These are phyloP conservation scores for Drosophila kuntzei DNA, from an alignment of 2,888 invertebrate genomes.

Conservation along the genomic window DNA sequence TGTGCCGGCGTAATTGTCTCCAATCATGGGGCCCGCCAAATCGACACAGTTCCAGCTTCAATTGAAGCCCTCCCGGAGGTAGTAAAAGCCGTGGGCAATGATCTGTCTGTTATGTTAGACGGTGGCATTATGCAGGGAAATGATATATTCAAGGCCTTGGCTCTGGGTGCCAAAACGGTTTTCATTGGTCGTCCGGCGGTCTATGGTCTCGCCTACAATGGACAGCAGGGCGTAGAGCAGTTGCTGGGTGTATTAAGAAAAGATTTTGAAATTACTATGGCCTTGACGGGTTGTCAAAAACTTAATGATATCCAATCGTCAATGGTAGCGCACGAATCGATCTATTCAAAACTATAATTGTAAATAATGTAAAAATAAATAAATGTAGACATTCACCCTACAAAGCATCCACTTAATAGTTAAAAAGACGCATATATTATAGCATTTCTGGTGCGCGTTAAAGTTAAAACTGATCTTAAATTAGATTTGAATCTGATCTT, in stretches of 20 bases:
- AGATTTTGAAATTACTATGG: slow-evolving; percentile 92
- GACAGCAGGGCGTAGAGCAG: slow-evolving; percentile 91
- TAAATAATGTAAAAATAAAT: background rate
- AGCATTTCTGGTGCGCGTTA: too few relatives aligned
- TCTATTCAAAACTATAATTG: slow-evolving; percentile 82
- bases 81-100: slow-evolving; percentile 89
- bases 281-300: slow-evolving; percentile 90
- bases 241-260: slow-evolving; percentile 90
- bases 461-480: too few relatives aligned
- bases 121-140: slow-evolving; percentile 94
- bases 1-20: slow-evolving; percentile 94
- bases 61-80: slow-evolving; percentile 94
- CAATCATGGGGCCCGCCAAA: slow-evolving; percentile 96
- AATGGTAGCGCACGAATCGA: slow-evolving; percentile 90
- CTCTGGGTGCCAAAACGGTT: slow-evolving; percentile 95
- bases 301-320: slow-evolving; percentile 88
- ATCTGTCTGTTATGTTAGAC: slow-evolving; percentile 93
- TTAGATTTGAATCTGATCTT: too few relatives aligned
- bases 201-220: slow-evolving; percentile 93
- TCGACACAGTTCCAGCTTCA: slow-evolving; percentile 89
- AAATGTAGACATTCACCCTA: too few relatives aligned
- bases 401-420: too few relatives aligned
- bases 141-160: slow-evolving; percentile 95
- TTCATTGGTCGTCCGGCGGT: slow-evolving; percentile 94
- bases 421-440: too few relatives aligned